Evolutionary conservation across 2,797 vertebrate genomes (phyloP), one percentile per base, ranked within the genome.

Genomic region (Hapalemur alaotrensis): DNA sequence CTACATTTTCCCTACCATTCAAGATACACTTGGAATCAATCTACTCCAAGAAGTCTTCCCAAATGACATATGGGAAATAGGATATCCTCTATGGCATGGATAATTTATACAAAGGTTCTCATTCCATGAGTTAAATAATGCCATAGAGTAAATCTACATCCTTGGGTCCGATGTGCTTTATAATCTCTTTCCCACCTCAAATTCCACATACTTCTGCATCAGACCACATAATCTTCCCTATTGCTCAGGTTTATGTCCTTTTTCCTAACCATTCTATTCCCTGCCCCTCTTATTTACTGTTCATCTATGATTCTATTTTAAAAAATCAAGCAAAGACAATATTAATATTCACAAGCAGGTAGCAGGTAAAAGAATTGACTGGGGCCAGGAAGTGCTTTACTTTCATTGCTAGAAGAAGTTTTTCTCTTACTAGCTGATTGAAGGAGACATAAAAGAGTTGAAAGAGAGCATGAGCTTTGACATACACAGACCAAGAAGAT

Each of bases 271-370:
- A 72, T 91, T 90, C 30, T 54, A 17, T 69, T 15, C 22, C 57
- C 48, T 50, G 30, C 35, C 35, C 52, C 59, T 90, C 50, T 90
- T 82, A 4, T 52, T 91, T 87, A 41, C 32, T 67, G 1, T 89
- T 96, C 65, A 73, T 48, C 48, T 79, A 20, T n/a, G 35, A 61
- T 23, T 93, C 28, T 54, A 2, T 48, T 48, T 41, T 30, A 35
- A 61, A 28, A 72, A 76, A 65, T 38, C 25, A 52, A 73, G 85
- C 72, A 93, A 88, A 85, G 35, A 81, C 12, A 93, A 46, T 86
- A 89, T 84, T 84, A 89, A 89, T 90, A 91, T 83, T 94, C 76
- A 83, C 43, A 83, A 88, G 32, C 59, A 97, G 25, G 35, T 91
- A 32, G 28, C 41, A 92, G 85, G 41, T 82, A 73, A 94, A 67